A percentile compares a stretch with the other conserved stretches of the same genome.
These are phyloP conservation scores for Dryobotodes eremita DNA, from an alignment of 2,888 invertebrate species.

Conservation along the genomic window DNA sequence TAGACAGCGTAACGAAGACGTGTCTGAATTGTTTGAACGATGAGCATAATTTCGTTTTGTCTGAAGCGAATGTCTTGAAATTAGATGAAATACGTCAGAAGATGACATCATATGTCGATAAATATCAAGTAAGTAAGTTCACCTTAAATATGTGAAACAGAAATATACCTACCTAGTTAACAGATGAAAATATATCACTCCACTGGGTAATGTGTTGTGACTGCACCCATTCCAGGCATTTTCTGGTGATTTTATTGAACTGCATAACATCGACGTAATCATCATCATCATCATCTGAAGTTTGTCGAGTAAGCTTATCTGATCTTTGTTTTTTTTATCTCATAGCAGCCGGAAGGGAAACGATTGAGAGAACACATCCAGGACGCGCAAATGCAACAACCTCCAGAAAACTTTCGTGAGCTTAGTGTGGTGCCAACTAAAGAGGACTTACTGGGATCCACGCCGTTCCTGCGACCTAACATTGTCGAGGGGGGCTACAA, in stretches of 20 bases:
- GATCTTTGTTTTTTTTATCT: constrained; percentile 7
- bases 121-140: constrained; percentile 68
- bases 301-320: neutral
- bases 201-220: neutral
- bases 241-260: neutral
- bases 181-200: neutral
- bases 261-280: neutral
- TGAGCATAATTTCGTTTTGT: constrained; percentile 73
- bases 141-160: neutral
- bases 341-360: constrained; percentile 25
- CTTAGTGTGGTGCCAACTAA: constrained; percentile 78
- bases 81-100: constrained; percentile 73
- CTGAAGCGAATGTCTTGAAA: constrained; percentile 70
- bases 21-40: constrained; percentile 77
- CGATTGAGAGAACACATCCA: neutral
- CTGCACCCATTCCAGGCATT: neutral
- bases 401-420: constrained; percentile 82
- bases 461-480: constrained; percentile 87
- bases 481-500: constrained; percentile 91
- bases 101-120: constrained; percentile 72
- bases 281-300: too few relatives aligned
- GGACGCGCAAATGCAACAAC: constrained; percentile 63
- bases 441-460: constrained; percentile 75
- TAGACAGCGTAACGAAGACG: constrained; percentile 76
- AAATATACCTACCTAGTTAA: neutral